Evolutionary conservation across 2,113 vertebrate genomes (phyloP), one percentile per base, ranked within the genome.

Genomic region (Nematolebias whitei): DNA sequence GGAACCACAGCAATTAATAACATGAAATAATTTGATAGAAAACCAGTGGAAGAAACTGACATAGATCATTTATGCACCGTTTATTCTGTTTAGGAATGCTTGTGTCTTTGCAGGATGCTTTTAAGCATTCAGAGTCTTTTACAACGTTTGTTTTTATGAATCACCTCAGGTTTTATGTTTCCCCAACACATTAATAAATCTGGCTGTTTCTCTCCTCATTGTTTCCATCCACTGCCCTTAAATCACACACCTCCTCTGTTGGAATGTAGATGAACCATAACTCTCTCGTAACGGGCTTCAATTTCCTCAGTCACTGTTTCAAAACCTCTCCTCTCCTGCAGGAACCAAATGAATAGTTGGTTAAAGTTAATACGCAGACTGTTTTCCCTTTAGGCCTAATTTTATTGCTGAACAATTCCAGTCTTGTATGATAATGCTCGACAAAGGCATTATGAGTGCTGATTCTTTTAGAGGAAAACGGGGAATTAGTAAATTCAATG

Each of bases 141-240:
- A 39, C 60, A 70, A 76, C 53, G 48, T 35, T 71, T 53, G 35
- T 72, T 57, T 56, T 51, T 74, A 58, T 80, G 58, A 68, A 70
- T 83, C 65, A 70, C 48, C 67, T 75, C 68, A 81, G 81, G 69
- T 73, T 64, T 66, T 63, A 61, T 71, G 63, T 68, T 59, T 45
- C 32, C 60, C 23, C 70, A 4, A 26, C 54, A 48, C 58, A 57
- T 75, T 61, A 74, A 59, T 73, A 29, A 78, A 62, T 71, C 52
- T 47, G 32, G 50, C 61, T 10, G 22, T 2, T 15, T 69, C 45
- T 64, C 38, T 64, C 47, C 7, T 38, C 35, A 51, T 50, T 2
- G 1, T 29, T 29, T 29, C 26, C 26, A 29, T 7, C 26, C 49
- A 55, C 55, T 14, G 26, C 29, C 61, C 49, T 19, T 15, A 43